Conservation (phyloP, 2,113 vertebrate genomes). For the Pardalotus punctatus region DNA sequence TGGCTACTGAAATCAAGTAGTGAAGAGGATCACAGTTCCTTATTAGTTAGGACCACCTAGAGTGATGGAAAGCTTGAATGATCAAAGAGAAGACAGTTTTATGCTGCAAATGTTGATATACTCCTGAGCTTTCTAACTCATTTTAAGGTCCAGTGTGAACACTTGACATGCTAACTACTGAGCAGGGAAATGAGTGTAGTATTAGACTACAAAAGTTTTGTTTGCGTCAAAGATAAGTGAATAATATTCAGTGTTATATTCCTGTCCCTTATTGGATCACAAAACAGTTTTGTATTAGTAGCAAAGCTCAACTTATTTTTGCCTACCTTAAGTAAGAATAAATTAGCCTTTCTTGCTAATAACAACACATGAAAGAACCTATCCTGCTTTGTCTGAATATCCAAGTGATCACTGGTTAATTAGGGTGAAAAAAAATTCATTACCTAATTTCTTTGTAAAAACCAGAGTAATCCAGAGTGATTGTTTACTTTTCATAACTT, state of each 20-base stretch:
- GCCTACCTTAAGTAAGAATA: background rate
- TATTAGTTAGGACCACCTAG: slow-evolving; percentile 72
- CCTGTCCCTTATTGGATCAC: background rate
- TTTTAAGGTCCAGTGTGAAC: slow-evolving; percentile 9
- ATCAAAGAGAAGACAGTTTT: slow-evolving; percentile 69
- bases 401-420: background rate
- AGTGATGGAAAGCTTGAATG: slow-evolving; percentile 56
- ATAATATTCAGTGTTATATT: background rate
- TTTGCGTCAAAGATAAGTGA: background rate
- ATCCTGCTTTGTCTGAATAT: background rate
- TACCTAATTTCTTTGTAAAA: background rate
- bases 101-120: slow-evolving; percentile 48
- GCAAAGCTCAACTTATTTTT: background rate
- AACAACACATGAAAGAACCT: background rate
- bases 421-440: background rate
- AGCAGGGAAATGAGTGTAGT: background rate
- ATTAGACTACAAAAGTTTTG: background rate
- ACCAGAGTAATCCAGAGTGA: background rate
- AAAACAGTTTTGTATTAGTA: background rate
- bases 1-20: slow-evolving; percentile 40
- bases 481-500: background rate
- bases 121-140: slow-evolving; percentile 51
- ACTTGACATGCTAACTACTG: background rate
- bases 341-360: background rate
- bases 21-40: slow-evolving; percentile 53